These are phyloP conservation scores for Pelusios castaneus DNA, from an alignment of 2,113 vertebrate species.

Conservation along the genomic window DNA sequence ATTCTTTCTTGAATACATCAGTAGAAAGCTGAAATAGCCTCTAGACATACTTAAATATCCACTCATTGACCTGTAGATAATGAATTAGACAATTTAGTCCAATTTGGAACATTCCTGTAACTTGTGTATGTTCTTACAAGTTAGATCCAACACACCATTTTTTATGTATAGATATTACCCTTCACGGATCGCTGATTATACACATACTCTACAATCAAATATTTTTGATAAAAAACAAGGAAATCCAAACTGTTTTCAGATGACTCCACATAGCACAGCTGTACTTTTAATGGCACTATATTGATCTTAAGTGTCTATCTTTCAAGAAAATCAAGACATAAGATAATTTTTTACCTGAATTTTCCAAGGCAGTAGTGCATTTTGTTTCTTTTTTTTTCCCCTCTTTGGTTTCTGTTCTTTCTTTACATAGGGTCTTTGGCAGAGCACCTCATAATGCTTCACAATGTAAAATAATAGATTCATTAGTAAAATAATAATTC, in stretches of 20 bases:
- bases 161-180: conserved; percentile 51
- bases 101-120: conserved; percentile 26
- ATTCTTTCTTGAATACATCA: not conserved
- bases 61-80: not conserved
- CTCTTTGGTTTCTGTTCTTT: not conserved
- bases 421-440: not conserved
- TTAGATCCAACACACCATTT: not conserved
- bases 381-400: not conserved
- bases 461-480: not conserved
- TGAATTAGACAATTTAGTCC: not conserved
- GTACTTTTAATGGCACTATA: conserved; percentile 28
- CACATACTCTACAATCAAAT: conserved; percentile 44
- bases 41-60: not conserved
- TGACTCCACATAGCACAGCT: conserved; percentile 60
- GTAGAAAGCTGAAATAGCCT: not conserved
- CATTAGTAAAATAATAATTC: not conserved
- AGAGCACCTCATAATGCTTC: not conserved
- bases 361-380: conserved; percentile 28
- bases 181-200: conserved; percentile 60
- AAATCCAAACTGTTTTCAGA: not conserved
- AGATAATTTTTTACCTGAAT: conserved; percentile 34
- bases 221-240: conserved; percentile 42
- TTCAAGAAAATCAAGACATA: conserved; percentile 42
- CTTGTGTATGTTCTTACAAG: not conserved
- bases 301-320: conserved; percentile 52